phyloP scores from a whole-genome alignment of 2,888 invertebrate species.

The Labia minor region DNA sequence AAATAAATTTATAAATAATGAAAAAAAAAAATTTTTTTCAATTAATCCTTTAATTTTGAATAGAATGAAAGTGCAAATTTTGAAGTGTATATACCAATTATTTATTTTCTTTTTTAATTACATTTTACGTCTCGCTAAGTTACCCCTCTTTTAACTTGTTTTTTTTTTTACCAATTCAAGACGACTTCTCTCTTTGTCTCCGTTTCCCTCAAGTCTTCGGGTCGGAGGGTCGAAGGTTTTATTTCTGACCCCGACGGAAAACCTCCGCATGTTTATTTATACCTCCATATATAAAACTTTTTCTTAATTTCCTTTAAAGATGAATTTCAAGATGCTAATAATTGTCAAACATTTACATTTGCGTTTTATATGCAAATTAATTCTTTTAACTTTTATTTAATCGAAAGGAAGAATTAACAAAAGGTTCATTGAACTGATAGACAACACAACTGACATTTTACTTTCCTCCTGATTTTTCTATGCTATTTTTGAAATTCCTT shows the following conservation, averaged over 20 bases:
- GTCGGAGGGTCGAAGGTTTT: slow-evolving; percentile 13
- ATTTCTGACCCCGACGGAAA: slow-evolving; percentile 7
- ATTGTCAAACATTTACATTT: slow-evolving; percentile 4
- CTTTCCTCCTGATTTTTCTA: neutral
- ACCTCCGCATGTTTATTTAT: slow-evolving; percentile 1
- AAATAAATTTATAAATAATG: too few species aligned
- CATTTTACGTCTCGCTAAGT: neutral
- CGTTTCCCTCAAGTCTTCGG: neutral
- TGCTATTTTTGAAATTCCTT: neutral
- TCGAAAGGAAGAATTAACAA: neutral
- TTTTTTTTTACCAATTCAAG: neutral
- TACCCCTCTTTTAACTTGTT: neutral
- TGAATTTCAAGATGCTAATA: neutral
- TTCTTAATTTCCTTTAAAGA: neutral
- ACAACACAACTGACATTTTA: too few species aligned
- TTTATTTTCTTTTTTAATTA: too few species aligned
- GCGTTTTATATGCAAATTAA: slow-evolving; percentile 3
- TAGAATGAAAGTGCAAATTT: too few species aligned
- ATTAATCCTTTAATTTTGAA: too few species aligned
- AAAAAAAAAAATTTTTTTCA: too few species aligned
- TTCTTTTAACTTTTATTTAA: neutral
- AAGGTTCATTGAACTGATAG: slow-evolving; percentile 4
- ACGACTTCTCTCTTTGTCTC: neutral
- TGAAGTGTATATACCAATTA: too few species aligned
- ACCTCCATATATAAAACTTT: neutral